phyloP scores from a whole-genome alignment of 2,888 invertebrate genomes.

The Nemurella pictetii region DNA sequence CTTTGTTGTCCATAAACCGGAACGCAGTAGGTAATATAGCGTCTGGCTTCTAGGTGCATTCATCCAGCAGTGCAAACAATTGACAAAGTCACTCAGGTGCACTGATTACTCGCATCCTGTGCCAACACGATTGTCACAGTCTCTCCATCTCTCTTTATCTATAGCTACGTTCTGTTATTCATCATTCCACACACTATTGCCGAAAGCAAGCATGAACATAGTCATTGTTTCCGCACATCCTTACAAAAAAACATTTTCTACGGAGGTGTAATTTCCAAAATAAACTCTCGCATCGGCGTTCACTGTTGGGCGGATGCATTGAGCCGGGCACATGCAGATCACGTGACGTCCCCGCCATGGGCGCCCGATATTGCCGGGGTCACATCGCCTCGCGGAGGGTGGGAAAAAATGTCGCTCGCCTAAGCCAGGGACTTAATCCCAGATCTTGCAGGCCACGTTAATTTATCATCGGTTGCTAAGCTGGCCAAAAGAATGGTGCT shows the following conservation, averaged over 20 bases:
- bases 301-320: too few relatives aligned
- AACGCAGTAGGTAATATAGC: neutral
- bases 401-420: neutral
- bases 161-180: neutral
- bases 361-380: neutral
- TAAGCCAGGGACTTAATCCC: slow-evolving; percentile 22
- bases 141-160: too few relatives aligned
- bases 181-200: neutral
- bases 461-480: slow-evolving; percentile 20
- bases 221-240: neutral
- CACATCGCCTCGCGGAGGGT: neutral
- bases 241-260: neutral
- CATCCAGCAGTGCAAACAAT: neutral
- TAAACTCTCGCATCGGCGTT: neutral
- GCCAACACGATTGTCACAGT: neutral
- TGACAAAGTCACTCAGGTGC: neutral
- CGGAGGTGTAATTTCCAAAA: neutral
- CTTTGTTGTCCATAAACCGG: neutral
- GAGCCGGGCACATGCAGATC: too few relatives aligned
- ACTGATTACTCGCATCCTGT: neutral
- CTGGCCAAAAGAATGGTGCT: slow-evolving; percentile 16
- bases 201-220: neutral
- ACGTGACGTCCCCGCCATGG: neutral
- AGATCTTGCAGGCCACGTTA: slow-evolving; percentile 23
- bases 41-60: neutral